Base-by-base conservation (phyloP, 2,888 invertebrate species). In the Herminia tarsipennalis region DNA sequence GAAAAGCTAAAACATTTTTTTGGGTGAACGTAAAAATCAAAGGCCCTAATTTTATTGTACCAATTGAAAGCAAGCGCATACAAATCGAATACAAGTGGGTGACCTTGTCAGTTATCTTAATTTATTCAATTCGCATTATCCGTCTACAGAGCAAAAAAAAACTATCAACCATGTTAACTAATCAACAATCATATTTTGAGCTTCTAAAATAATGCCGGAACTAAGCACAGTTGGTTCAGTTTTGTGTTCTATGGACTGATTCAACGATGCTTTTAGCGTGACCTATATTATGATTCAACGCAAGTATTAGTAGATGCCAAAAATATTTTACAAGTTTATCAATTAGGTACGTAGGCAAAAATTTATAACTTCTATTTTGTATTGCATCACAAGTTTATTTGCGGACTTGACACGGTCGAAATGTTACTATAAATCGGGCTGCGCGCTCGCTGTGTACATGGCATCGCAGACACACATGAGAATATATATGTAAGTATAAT, bases 351-450 rank as follows among this genome's bases (percentile, higher is more conserved):
- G 30, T 30, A 59, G 59, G 14, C 12, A 14, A 16, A n/a, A 28
- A 59, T 59, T 46, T 57, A 58, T 56, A 64, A 70, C 66, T 70
- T 67, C 58, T 65, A 67, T 13, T 62, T 47, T 53, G 55, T 50
- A 72, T 84, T 82, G 80, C 83, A 82, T 85, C 85, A 85, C 67
- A 62, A 59, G 75, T 81, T 81, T 86, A 86, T 86, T 85, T 85
- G 74, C 64, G 76, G 81, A 78, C 69, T 80, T 78, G 79, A 81
- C 80, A 79, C 71, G 68, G 48, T 56, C 68, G 73, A 76, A 76
- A 76, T 71, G 65, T 56, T 54, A 50, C 64, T 67, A 59, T n/a
- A n/a, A n/a, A 62, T 70, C 65, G 54, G 61, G 51, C 22, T 47
- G 66, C 57, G 55, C 60, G 25, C 56, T 60, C 66, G 64, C 62